Conservation (phyloP, 2,888 invertebrate genomes). For the Chorisops tibialis region DNA sequence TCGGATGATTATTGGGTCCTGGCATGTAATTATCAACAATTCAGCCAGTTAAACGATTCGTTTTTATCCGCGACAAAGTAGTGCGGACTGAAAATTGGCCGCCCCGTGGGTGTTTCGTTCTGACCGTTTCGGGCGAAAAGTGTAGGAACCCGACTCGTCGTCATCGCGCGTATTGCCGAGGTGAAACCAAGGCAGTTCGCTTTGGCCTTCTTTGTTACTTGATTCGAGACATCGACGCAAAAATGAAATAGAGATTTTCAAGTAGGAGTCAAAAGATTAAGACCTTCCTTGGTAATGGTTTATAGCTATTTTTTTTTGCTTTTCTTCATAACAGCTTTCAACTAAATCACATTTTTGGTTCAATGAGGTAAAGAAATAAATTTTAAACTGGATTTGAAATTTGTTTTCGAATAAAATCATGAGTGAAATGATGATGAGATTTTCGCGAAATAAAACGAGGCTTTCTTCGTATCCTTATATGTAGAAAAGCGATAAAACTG, state of each 20-base stretch:
- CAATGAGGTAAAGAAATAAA: too few species aligned
- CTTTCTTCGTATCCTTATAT: too few species aligned
- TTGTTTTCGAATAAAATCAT: too few species aligned
- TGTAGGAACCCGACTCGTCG: constrained; percentile 7
- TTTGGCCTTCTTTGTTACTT: constrained; percentile 17
- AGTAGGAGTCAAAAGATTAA: constrained; percentile 18
- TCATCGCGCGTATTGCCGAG: constrained; percentile 16
- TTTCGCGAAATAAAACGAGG: too few species aligned
- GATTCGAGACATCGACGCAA: too few species aligned
- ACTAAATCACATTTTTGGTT: too few species aligned
- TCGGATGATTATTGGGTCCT: neutral
- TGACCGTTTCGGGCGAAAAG: constrained; percentile 24
- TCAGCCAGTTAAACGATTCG: constrained; percentile 7
- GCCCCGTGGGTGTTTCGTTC: constrained; percentile 28
- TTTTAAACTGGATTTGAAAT: too few species aligned
- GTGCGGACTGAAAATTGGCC: constrained; percentile 6
- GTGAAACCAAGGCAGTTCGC: constrained; percentile 8
- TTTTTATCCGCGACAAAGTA: neutral
- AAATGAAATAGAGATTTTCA: neutral
- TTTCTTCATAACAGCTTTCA: too few species aligned
- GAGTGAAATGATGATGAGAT: too few species aligned
- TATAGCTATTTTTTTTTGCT: too few species aligned
- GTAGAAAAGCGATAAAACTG: too few species aligned
- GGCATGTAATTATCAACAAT: constrained; percentile 14
- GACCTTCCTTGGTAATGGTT: constrained; percentile 10